Evolutionary conservation across 2,113 vertebrate species (phyloP).

Genomic region (Syrrhaptes paradoxus): DNA sequence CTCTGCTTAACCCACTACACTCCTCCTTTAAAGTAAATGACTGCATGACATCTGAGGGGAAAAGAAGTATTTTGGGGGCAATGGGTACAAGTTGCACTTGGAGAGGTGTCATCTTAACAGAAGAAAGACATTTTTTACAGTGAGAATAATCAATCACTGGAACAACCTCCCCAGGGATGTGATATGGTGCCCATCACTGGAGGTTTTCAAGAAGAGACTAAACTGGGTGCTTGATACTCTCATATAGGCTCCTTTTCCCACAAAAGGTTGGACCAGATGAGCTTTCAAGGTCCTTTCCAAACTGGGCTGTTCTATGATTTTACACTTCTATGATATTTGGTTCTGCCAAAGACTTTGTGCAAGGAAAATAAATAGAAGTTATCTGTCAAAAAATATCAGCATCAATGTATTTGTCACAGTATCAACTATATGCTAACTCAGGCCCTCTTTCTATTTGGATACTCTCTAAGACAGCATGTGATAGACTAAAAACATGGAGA

Average conservation of each 20-base stretch:
- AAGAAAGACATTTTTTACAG: neutral
- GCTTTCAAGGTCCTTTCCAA: neutral
- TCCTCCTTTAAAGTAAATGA: neutral
- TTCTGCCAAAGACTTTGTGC: neutral
- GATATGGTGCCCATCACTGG: neutral
- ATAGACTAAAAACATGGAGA: neutral
- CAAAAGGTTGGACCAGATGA: neutral
- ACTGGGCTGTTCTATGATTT: neutral
- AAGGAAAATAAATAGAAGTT: neutral
- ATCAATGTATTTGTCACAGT: neutral
- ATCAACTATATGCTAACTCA: neutral
- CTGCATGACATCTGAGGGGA: neutral
- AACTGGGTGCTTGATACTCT: neutral
- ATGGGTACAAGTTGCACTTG: fast-evolving
- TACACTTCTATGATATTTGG: neutral
- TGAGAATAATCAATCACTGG: neutral
- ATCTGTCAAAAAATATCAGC: neutral
- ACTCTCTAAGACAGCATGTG: neutral
- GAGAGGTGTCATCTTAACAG: neutral
- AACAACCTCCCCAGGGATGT: neutral
- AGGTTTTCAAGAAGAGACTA: neutral
- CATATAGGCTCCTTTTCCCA: neutral
- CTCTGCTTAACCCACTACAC: no score
- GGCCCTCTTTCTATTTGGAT: neutral
- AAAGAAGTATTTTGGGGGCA: neutral